Base-by-base conservation (phyloP, 37 sponge, comb jelly and placozoan genomes). In the Aphrocallistes beatrix region DNA sequence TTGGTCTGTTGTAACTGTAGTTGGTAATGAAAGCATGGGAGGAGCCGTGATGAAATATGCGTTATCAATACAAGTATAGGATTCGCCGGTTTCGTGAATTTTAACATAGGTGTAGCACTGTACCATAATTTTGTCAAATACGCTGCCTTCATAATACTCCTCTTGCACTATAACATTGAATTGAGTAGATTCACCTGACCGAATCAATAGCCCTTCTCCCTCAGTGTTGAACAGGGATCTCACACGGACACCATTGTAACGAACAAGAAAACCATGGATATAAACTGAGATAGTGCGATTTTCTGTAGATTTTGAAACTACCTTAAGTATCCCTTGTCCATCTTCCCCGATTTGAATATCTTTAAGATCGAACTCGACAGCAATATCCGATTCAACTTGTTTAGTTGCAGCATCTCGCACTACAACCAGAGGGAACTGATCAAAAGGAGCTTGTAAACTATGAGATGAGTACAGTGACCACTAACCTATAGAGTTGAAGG, bases 401-500 rank as follows among this genome's bases (percentile, higher is more conserved):
- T n/a, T n/a, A n/a, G n/a, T n/a, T n/a, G n/a, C n/a, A n/a, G n/a
- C n/a, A n/a, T n/a, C n/a, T n/a, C n/a, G n/a, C n/a, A n/a, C n/a
- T n/a, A n/a, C n/a, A n/a, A n/a, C n/a, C n/a, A n/a, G n/a, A n/a
- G n/a, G n/a, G n/a, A n/a, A n/a, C n/a, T n/a, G n/a, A n/a, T n/a
- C n/a, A n/a, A n/a, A n/a, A n/a, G n/a, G n/a, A n/a, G n/a, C n/a
- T n/a, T n/a, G n/a, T n/a, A n/a, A n/a, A n/a, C n/a, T n/a, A n/a
- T n/a, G n/a, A n/a, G n/a, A n/a, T n/a, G n/a, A n/a, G n/a, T n/a
- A n/a, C n/a, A n/a, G n/a, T n/a, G n/a, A n/a, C n/a, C n/a, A n/a
- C n/a, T n/a, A 1, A 13, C 75, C 75, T 25, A 60, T 60, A 25
- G 75, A 60, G 75, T 6, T 60, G 34, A 93, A 86, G 32, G 94